Percentiles rank a stretch among this genome's conserved stretches.
phyloP scores from a whole-genome alignment of 53 echinoderm and acorn worm species.

The Apostichopus leukothele region DNA sequence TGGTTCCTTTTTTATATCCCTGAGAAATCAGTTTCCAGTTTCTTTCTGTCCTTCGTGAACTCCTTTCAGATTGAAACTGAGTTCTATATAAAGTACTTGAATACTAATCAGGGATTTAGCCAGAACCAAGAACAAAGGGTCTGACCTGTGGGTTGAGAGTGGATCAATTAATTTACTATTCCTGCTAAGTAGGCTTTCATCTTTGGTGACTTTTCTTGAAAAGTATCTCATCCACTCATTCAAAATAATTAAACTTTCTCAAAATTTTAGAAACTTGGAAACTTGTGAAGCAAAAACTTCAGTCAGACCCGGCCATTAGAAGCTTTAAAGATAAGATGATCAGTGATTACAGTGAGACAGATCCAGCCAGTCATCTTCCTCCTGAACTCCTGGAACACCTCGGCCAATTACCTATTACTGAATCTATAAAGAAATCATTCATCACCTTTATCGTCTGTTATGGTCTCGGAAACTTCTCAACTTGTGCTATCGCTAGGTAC shows the following conservation, averaged over 20 bases:
- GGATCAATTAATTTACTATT: too few species aligned
- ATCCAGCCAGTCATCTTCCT: not conserved
- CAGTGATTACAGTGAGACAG: not conserved
- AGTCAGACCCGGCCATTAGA: conserved; percentile 21
- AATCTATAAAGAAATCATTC: conserved; percentile 2
- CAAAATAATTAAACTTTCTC: not conserved
- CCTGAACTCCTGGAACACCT: conserved; percentile 2
- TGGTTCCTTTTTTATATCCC: too few species aligned
- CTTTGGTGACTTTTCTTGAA: too few species aligned
- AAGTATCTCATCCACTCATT: too few species aligned
- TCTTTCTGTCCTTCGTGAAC: too few species aligned
- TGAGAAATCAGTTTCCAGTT: too few species aligned
- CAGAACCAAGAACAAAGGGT: too few species aligned
- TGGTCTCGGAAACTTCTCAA: conserved; percentile 88
- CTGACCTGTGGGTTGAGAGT: too few species aligned
- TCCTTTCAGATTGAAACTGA: too few species aligned
- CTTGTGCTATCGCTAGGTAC: conserved; percentile 78
- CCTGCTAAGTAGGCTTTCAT: too few species aligned
- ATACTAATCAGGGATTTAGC: too few species aligned
- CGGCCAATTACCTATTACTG: not conserved
- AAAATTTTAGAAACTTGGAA: conserved; percentile 40
- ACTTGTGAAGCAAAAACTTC: conserved; percentile 12
- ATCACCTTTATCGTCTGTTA: conserved; percentile 68
- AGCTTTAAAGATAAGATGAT: not conserved
- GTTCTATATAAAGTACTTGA: too few species aligned